Conservation (phyloP, 1,140 invertebrate species). For the Drosophila parabipectinata region DNA sequence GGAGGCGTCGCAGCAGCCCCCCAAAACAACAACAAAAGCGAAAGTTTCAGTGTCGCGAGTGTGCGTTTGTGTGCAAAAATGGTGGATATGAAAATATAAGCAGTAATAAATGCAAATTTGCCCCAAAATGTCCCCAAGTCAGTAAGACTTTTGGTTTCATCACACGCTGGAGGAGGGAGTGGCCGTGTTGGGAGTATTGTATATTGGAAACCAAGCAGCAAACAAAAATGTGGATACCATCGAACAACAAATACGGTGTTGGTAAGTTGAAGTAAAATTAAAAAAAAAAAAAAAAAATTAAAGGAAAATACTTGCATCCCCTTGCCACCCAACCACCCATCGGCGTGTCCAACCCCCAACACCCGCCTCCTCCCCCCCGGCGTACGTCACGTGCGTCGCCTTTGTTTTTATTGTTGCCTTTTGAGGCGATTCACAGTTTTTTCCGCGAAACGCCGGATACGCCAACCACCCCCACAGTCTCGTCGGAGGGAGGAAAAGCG, state of each 20-base stretch:
- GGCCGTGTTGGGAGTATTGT: slow-evolving; percentile 40
- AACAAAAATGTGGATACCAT: slow-evolving; percentile 81
- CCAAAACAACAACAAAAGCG: slow-evolving; percentile 60
- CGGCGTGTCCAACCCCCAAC: neutral
- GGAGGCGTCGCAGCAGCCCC: slow-evolving; percentile 32
- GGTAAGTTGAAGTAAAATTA: slow-evolving; percentile 61
- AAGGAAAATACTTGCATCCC: neutral
- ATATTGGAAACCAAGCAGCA: slow-evolving; percentile 8
- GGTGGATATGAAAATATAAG: slow-evolving; percentile 48
- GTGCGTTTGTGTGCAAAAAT: slow-evolving; percentile 26
- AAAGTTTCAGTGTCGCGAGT: slow-evolving; percentile 49
- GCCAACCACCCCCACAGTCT: slow-evolving; percentile 35
- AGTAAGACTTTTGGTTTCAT: slow-evolving; percentile 18
- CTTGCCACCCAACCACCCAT: slow-evolving; percentile 19
- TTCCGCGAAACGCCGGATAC: slow-evolving; percentile 69
- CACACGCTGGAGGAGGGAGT: slow-evolving; percentile 34
- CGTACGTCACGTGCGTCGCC: slow-evolving; percentile 68
- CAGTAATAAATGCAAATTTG: slow-evolving; percentile 37
- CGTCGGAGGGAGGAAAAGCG: slow-evolving; percentile 65
- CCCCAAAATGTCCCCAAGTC: neutral
- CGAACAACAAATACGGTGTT: slow-evolving; percentile 83
- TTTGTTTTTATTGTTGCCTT: slow-evolving; percentile 72
- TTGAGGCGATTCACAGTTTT: slow-evolving; percentile 75
- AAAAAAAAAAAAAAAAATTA: slow-evolving; percentile 13
- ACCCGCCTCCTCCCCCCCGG: neutral